Evolutionary conservation across 2,888 invertebrate species (phyloP).

Genomic region (Phorcus lineatus): DNA sequence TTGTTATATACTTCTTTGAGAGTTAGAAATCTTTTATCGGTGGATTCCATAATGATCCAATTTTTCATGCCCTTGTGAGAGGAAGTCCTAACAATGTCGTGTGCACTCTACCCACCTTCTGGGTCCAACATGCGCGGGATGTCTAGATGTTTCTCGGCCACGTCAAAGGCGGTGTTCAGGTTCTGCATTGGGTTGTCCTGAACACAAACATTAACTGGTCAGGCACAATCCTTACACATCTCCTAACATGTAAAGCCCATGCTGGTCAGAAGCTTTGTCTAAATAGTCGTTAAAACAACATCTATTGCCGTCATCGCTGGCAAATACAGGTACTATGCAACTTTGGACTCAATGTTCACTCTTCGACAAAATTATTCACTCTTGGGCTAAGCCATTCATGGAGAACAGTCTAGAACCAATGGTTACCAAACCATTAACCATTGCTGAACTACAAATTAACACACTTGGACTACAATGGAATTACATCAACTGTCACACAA

Average conservation of each 20-base stretch:
- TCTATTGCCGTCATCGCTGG: neutral
- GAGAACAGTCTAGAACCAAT: too few relatives aligned
- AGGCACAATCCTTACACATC: neutral
- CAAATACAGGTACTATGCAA: too few relatives aligned
- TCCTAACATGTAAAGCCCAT: neutral
- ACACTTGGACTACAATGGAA: too few relatives aligned
- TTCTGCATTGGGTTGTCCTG: slow-evolving; percentile 98
- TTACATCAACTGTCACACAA: too few relatives aligned
- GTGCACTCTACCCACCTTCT: slow-evolving; percentile 85
- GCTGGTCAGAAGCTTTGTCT: neutral
- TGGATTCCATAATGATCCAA: too few relatives aligned
- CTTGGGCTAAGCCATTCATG: too few relatives aligned
- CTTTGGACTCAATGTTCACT: too few relatives aligned
- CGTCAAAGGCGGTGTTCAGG: slow-evolving; percentile 99
- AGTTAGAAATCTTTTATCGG: too few relatives aligned
- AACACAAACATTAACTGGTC: neutral
- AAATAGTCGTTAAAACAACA: neutral
- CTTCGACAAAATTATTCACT: too few relatives aligned
- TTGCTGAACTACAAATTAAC: too few relatives aligned
- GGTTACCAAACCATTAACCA: too few relatives aligned
- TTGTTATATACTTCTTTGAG: too few relatives aligned
- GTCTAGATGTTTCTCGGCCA: slow-evolving; percentile 99
- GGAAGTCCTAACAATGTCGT: neutral
- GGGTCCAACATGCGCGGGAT: slow-evolving; percentile 99
- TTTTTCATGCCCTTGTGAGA: neutral